Conservation (phyloP, 2,113 vertebrate species). For the Crotophaga sulcirostris region DNA sequence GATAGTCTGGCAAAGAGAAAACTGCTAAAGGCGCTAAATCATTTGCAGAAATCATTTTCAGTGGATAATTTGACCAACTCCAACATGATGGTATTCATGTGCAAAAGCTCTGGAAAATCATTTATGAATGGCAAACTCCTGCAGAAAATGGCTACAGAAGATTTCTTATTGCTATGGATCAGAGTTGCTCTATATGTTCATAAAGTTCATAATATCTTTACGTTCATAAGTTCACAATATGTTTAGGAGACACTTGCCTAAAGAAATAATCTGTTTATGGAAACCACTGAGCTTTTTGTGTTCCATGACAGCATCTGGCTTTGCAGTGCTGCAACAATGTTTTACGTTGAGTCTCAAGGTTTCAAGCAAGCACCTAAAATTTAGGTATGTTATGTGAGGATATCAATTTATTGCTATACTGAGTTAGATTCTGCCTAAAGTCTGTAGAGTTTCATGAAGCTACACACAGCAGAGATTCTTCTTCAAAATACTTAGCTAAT, state of each 20-base stretch:
- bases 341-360: neutral
- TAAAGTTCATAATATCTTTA: too few species aligned
- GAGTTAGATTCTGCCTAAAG: neutral
- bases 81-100: neutral
- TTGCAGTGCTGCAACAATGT: neutral
- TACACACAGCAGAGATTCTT: conserved; percentile 20
- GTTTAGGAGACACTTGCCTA: neutral
- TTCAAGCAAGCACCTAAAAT: neutral
- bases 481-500: conserved; percentile 52
- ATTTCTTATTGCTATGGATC: neutral
- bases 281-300: neutral
- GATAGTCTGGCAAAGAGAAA: conserved; percentile 37
- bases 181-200: neutral
- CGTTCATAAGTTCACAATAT: too few species aligned
- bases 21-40: conserved; percentile 35
- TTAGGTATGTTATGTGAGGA: neutral
- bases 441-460: neutral
- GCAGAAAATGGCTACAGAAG: neutral
- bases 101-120: conserved; percentile 25
- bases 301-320: neutral
- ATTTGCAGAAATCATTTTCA: conserved; percentile 10
- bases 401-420: neutral
- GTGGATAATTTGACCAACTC: conserved; percentile 32
- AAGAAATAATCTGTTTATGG: neutral
- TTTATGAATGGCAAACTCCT: neutral